Percentiles rank a stretch among this genome's conserved stretches.
Evolutionary conservation across 2,888 invertebrate genomes (phyloP).

Genomic region (Cosmopolites sordidus): DNA sequence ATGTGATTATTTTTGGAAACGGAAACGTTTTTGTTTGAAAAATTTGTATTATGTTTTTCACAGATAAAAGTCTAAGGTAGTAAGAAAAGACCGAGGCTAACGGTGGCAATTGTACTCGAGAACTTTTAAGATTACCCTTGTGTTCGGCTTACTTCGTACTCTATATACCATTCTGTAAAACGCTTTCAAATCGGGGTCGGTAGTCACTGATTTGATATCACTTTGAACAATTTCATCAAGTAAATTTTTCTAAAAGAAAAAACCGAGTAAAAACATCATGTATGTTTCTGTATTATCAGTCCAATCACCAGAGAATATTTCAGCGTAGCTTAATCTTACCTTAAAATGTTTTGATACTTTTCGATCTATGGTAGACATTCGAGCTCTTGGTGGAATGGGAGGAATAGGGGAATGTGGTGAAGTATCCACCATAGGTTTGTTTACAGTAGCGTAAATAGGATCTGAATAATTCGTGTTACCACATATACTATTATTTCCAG

Average conservation of each 20-base stretch:
- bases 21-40: too few species aligned
- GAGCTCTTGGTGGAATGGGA: slow-evolving; percentile 58
- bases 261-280: too few species aligned
- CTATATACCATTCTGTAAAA: slow-evolving; percentile 80
- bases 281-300: too few species aligned
- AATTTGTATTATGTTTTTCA: too few species aligned
- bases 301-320: too few species aligned
- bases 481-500: slow-evolving; percentile 55
- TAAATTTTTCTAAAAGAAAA: slow-evolving; percentile 43
- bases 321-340: slow-evolving; percentile 18
- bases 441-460: slow-evolving; percentile 67
- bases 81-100: background rate
- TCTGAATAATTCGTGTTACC: slow-evolving; percentile 52
- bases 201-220: slow-evolving; percentile 51
- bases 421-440: slow-evolving; percentile 50
- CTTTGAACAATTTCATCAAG: slow-evolving; percentile 62
- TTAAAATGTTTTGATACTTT: slow-evolving; percentile 37
- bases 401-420: slow-evolving; percentile 54
- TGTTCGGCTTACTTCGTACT: slow-evolving; percentile 65
- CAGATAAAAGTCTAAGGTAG: too few species aligned
- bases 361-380: slow-evolving; percentile 52
- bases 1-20: too few species aligned
- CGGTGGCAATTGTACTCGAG: background rate
- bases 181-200: slow-evolving; percentile 72
- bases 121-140: too few species aligned